Evolutionary conservation across 1,140 invertebrate genomes (phyloP), one percentile per base, ranked within the genome.

Genomic region (Drosophila arawakana): DNA sequence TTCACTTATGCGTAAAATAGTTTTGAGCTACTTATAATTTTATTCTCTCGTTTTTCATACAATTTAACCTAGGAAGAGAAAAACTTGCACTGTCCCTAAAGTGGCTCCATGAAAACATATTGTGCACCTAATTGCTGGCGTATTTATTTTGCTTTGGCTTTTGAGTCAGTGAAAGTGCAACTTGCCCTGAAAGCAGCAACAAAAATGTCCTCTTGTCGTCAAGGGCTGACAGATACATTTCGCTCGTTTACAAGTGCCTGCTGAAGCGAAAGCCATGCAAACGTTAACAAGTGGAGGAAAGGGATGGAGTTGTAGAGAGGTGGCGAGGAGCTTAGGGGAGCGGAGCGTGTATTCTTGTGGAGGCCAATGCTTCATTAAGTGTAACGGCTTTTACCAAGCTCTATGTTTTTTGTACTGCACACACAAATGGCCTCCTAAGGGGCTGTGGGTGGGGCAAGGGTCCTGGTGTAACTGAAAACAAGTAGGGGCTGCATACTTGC

Each of bases 331-430:
- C 0, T 21, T 21, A 21, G 18, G 18, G 18, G 0, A 15, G 15
- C 15, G 18, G 43, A 41, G 25, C 25, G 6, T 1, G 25, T 73
- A 59, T 81, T 69, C 50, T 66, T 73, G 63, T 80, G 49, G 78
- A 80, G 84, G 80, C 73, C 83, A 88, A 89, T 83, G 83, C 73
- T 80, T 88, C 74, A 75, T 89, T 78, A 76, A 88, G 83, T 78
- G 83, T 72, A 60, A 62, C 60, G 39, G 55, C 65, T 57, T 73
- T 68, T 68, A 57, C 58, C 63, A 59, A 59, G 50, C 73, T 66
- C 43, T 60, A 59, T 63, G 74, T 58, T 30, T 6, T 5, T 6
- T 30, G 21, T 73, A 62, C 25, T 70, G 55, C 78, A 81, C 78
- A 58, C 43, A 11, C 44, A 58, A 54, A 66, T 78, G 70, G 55